phyloP scores from a whole-genome alignment of 1,140 invertebrate genomes.

The Metaphire vulgaris region DNA sequence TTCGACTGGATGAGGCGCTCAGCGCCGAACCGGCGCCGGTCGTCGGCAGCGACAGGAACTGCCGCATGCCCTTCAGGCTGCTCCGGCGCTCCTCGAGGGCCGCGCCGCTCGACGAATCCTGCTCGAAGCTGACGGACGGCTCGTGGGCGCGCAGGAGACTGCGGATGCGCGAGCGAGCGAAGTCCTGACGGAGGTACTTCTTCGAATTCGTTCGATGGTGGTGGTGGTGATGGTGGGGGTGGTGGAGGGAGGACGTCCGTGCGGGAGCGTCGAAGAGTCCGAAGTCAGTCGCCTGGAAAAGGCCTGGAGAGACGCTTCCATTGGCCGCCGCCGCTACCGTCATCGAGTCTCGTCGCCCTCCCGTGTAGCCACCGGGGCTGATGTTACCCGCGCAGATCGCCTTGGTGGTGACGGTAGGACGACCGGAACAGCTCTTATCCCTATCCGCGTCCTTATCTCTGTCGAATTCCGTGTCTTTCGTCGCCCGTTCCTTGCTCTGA shows the following conservation, averaged over 20 bases:
- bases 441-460: conserved; percentile 6
- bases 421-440: background rate
- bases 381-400: background rate
- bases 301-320: background rate
- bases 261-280: background rate
- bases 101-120: conserved; percentile 11
- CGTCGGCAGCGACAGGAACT: conserved; percentile 53
- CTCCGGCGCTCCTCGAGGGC: conserved; percentile 40
- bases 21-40: conserved; percentile 54
- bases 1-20: conserved; percentile 56
- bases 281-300: background rate
- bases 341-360: background rate
- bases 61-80: conserved; percentile 51
- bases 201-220: background rate
- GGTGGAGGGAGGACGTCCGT: background rate
- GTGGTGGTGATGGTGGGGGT: no score
- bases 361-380: background rate
- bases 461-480: conserved; percentile 48
- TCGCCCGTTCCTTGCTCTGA: background rate
- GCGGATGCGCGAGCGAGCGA: conserved; percentile 49
- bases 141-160: conserved; percentile 44
- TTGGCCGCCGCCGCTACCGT: no score
- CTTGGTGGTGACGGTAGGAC: background rate
- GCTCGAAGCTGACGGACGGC: conserved; percentile 6
- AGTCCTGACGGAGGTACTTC: conserved; percentile 50